Evolutionary conservation across 2,113 vertebrate species (phyloP).

Genomic region (Centropus unirufus): DNA sequence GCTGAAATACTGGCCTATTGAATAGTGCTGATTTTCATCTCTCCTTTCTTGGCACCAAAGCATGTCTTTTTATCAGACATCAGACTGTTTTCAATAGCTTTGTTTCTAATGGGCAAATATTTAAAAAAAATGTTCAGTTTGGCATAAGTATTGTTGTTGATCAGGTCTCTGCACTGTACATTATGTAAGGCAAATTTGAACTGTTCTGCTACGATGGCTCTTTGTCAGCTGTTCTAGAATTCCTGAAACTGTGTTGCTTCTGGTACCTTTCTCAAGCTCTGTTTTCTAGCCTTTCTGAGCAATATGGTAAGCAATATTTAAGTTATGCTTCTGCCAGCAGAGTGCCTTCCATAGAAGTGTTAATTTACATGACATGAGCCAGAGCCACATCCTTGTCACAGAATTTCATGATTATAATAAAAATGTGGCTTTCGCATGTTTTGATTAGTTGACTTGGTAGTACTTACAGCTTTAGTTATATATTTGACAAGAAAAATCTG

Average conservation of each 20-base stretch:
- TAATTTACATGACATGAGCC: neutral
- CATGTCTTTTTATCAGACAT: neutral
- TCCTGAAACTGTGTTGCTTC: neutral
- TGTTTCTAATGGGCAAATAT: neutral
- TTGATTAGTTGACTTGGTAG: neutral
- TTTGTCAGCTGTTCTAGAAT: neutral
- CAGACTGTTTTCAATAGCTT: neutral
- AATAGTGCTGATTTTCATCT: neutral
- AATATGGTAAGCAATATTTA: neutral
- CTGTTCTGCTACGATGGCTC: neutral
- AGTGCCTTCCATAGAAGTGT: neutral
- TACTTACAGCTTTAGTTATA: neutral
- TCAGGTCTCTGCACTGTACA: neutral
- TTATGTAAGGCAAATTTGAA: neutral
- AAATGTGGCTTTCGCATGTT: neutral
- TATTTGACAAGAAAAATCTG: neutral
- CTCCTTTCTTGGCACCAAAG: neutral
- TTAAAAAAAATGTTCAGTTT: neutral
- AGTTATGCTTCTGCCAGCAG: neutral
- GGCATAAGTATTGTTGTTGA: neutral
- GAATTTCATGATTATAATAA: neutral
- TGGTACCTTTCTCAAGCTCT: neutral
- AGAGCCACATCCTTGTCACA: neutral
- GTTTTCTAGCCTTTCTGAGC: neutral
- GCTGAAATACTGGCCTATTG: neutral